Evolutionary conservation across 1,140 invertebrate genomes (phyloP).

Genomic region (Phortica variegata): DNA sequence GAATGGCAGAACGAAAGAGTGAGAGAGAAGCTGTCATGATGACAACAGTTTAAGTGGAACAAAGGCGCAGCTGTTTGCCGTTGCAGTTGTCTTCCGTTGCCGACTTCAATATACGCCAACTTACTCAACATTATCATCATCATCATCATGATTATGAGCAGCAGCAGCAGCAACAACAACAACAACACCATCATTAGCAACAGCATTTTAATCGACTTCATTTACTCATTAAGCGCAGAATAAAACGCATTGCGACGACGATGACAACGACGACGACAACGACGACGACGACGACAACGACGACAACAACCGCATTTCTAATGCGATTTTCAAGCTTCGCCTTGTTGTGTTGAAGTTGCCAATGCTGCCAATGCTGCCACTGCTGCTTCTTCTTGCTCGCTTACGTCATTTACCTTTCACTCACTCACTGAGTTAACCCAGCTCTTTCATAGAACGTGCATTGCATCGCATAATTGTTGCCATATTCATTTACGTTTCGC

Average conservation of each 20-base stretch:
- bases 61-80: too few species aligned
- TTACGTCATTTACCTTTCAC: neutral
- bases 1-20: neutral
- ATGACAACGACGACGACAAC: too few species aligned
- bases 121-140: too few species aligned
- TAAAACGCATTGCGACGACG: too few species aligned
- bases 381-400: slow-evolving; percentile 12
- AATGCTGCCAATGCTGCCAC: slow-evolving; percentile 8
- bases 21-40: neutral
- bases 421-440: neutral
- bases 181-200: slow-evolving; percentile 12
- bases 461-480: slow-evolving; percentile 48
- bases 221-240: slow-evolving; percentile 49
- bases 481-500: slow-evolving; percentile 41
- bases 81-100: too few species aligned
- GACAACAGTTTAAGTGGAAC: too few species aligned
- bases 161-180: too few species aligned
- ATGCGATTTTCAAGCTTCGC: slow-evolving; percentile 29
- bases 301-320: slow-evolving; percentile 28
- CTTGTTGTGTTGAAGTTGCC: too few species aligned
- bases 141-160: too few species aligned
- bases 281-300: too few species aligned
- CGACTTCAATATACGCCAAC: too few species aligned
- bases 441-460: neutral
- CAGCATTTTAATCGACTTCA: slow-evolving; percentile 49